Percentiles rank a stretch among this genome's conserved stretches.
Evolutionary conservation across 1,140 invertebrate species (phyloP).

Genomic region (Brachionus paranguensis): DNA sequence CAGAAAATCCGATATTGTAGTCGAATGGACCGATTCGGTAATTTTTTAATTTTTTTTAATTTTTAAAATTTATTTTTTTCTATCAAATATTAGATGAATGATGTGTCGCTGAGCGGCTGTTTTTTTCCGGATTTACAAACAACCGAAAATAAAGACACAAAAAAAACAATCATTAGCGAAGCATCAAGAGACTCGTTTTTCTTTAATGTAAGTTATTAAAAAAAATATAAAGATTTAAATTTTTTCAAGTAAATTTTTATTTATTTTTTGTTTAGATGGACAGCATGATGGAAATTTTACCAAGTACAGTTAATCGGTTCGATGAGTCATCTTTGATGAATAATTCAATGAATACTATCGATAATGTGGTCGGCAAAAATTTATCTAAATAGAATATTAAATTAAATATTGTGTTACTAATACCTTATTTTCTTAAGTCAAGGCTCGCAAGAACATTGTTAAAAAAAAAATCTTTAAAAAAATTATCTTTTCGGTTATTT

Average conservation of each 20-base stretch:
- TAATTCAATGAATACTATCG: slow-evolving; percentile 17
- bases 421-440: no score
- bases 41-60: background rate
- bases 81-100: background rate
- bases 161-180: background rate
- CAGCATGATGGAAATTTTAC: slow-evolving; percentile 24
- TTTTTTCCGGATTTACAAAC: slow-evolving; percentile 24
- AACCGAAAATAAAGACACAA: background rate
- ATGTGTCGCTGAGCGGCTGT: slow-evolving; percentile 25
- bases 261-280: background rate
- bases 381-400: background rate
- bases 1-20: background rate
- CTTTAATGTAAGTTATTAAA: background rate
- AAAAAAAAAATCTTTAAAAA: background rate
- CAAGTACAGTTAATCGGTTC: background rate
- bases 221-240: background rate
- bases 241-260: background rate
- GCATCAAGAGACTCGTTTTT: slow-evolving; percentile 21
- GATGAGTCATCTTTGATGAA: slow-evolving; percentile 33
- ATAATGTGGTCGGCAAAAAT: background rate
- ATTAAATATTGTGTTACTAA: no score
- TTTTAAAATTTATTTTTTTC: background rate
- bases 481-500: background rate
- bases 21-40: slow-evolving; percentile 17
- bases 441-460: background rate